A percentile compares a stretch with the other conserved stretches of the same genome.
Evolutionary conservation across 1,140 invertebrate species (phyloP).

Genomic region (Bombus affinis): DNA sequence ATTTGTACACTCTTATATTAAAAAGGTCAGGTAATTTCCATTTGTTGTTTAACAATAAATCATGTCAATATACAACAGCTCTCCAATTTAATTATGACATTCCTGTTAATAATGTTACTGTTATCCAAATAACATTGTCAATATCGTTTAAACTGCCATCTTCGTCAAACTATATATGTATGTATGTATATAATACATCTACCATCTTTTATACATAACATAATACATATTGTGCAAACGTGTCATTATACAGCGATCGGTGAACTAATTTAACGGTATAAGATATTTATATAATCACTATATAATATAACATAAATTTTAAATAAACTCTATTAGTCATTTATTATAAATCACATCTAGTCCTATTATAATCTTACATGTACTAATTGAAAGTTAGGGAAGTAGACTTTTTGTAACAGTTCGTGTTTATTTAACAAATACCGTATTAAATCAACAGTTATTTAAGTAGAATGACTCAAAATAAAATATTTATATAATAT

Average conservation of each 20-base stretch:
- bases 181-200: neutral
- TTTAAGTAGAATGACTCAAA: neutral
- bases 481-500: neutral
- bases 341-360: neutral
- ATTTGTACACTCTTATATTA: neutral
- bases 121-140: constrained; percentile 8
- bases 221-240: neutral
- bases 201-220: neutral
- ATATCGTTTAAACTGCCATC: constrained; percentile 41
- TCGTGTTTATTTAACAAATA: neutral
- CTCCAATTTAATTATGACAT: neutral
- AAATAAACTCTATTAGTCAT: neutral
- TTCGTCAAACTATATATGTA: neutral
- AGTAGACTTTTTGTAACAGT: neutral
- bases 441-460: neutral
- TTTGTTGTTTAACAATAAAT: constrained; percentile 17
- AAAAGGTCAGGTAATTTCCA: constrained; percentile 11
- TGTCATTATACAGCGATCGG: constrained; percentile 1
- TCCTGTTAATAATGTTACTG: neutral
- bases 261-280: constrained; percentile 24
- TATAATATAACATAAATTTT: neutral
- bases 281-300: neutral
- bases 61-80: neutral
- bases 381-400: neutral
- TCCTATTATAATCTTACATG: neutral